Evolutionary conservation across 2,113 vertebrate species (phyloP).

Genomic region (Myocastor coypus): DNA sequence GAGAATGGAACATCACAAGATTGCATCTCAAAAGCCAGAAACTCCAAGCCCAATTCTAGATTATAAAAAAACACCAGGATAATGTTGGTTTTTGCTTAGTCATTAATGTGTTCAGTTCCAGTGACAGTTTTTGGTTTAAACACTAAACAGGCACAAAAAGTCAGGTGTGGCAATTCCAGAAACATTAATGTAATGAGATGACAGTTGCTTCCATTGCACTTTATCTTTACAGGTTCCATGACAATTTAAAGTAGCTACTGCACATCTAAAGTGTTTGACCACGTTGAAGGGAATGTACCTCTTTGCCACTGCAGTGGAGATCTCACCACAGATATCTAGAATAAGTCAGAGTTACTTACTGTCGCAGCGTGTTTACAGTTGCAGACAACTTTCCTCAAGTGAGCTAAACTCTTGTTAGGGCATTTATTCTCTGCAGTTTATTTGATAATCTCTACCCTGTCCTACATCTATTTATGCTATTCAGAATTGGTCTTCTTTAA

Average conservation of each 20-base stretch:
- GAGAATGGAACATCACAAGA: neutral
- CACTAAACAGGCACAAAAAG: neutral
- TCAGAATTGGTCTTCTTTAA: neutral
- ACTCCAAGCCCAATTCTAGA: neutral
- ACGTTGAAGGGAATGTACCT: neutral
- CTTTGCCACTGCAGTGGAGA: neutral
- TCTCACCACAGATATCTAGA: neutral
- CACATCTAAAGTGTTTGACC: neutral
- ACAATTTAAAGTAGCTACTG: constrained; percentile 41
- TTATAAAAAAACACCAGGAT: constrained; percentile 1
- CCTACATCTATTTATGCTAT: neutral
- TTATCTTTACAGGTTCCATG: constrained; percentile 20
- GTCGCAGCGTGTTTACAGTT: neutral
- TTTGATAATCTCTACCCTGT: constrained; percentile 12
- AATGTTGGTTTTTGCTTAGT: neutral
- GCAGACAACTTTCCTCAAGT: constrained; percentile 4
- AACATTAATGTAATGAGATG: neutral
- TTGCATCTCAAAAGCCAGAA: neutral
- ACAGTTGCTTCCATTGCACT: constrained; percentile 23
- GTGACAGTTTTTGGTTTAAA: constrained; percentile 47
- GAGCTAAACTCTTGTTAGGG: constrained; percentile 36
- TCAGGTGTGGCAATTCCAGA: neutral
- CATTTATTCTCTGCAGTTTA: constrained; percentile 12
- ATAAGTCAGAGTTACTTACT: neutral
- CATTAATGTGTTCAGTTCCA: constrained; percentile 44